phyloP scores from a whole-genome alignment of 2,113 vertebrate species.

The Ailurus styani region DNA sequence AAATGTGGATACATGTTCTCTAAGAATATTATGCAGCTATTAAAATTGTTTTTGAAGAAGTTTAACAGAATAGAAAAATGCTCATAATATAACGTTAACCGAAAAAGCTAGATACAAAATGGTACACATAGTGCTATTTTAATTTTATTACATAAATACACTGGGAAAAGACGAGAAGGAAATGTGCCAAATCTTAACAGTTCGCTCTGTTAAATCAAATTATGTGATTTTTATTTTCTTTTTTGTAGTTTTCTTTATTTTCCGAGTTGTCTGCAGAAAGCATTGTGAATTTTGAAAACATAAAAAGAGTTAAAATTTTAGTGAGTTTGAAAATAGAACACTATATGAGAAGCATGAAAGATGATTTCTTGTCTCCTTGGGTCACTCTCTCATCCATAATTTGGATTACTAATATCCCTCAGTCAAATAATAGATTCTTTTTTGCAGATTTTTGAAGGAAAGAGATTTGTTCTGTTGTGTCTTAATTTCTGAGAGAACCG shows the following conservation, averaged over 20 bases:
- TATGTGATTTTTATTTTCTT: neutral
- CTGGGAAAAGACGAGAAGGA: neutral
- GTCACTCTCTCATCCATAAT: neutral
- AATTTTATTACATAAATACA: neutral
- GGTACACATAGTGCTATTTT: neutral
- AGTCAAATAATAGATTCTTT: neutral
- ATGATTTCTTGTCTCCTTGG: neutral
- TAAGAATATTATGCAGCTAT: neutral
- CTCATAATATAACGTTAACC: neutral
- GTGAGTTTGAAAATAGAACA: neutral
- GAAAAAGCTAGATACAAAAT: conserved; percentile 19
- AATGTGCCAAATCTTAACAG: neutral
- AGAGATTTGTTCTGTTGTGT: neutral
- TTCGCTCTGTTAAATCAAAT: neutral
- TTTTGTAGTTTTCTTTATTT: neutral
- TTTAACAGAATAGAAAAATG: neutral
- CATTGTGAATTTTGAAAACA: neutral
- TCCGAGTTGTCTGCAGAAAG: neutral
- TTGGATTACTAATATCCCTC: neutral
- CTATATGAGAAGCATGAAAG: neutral
- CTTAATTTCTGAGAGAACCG: neutral
- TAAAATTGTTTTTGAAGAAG: neutral
- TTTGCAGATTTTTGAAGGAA: neutral
- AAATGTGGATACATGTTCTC: neutral
- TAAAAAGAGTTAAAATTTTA: neutral